phyloP scores from a whole-genome alignment of 2,113 vertebrate species.

The Oncorhynchus clarkii region DNA sequence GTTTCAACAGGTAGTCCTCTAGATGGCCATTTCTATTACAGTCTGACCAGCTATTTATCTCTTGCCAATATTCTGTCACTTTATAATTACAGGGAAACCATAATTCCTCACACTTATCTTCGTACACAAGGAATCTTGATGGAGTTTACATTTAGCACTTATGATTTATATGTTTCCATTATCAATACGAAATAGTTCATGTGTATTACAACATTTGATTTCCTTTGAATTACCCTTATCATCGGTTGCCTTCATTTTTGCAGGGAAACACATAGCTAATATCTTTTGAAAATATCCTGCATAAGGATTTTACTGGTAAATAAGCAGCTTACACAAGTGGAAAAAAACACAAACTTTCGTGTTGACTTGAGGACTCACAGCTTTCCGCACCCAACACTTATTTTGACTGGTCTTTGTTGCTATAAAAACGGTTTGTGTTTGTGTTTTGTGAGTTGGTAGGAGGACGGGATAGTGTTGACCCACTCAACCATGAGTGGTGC shows the following conservation, averaged over 20 bases:
- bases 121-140: slow-evolving; percentile 76
- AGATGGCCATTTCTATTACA: slow-evolving; percentile 19
- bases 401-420: not conserved
- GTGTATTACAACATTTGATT: too few species aligned
- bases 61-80: slow-evolving; percentile 68
- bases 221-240: too few species aligned
- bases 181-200: slow-evolving; percentile 51
- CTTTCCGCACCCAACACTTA: not conserved
- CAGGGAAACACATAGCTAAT: not conserved
- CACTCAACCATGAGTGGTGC: not conserved
- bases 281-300: not conserved
- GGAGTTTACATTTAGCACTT: slow-evolving; percentile 74
- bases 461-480: not conserved
- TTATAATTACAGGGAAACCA: slow-evolving; percentile 72
- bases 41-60: slow-evolving; percentile 66
- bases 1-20: slow-evolving; percentile 17
- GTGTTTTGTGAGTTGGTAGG: not conserved
- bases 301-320: not conserved
- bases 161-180: slow-evolving; percentile 78
- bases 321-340: too few species aligned
- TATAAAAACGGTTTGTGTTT: not conserved
- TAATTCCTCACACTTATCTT: slow-evolving; percentile 79
- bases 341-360: not conserved
- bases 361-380: not conserved
- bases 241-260: too few species aligned